These are phyloP conservation scores for Rapana venosa DNA, from an alignment of 2,888 invertebrate species.

Conservation along the genomic window DNA sequence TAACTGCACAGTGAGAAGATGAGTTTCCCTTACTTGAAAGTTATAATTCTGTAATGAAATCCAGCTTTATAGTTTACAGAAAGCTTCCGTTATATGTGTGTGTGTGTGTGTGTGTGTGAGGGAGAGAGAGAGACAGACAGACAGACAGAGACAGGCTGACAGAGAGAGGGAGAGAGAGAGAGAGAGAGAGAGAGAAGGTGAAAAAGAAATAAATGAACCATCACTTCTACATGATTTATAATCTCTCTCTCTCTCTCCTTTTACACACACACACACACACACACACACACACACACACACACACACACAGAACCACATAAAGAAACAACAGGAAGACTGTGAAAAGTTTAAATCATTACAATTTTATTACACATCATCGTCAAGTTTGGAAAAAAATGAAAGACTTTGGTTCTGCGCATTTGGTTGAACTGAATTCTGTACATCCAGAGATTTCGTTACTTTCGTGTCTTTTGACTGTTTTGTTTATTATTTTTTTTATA, in stretches of 20 bases:
- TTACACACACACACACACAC: neutral
- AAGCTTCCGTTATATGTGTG: neutral
- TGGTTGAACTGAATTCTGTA: neutral
- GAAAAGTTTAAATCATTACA: neutral
- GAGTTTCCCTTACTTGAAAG: too few species aligned
- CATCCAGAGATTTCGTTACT: neutral
- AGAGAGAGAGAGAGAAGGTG: too few species aligned
- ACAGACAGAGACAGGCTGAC: neutral
- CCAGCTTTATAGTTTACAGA: too few species aligned
- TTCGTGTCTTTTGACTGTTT: neutral
- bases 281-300: conserved; percentile 7
- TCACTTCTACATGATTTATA: neutral
- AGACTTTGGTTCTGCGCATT: neutral
- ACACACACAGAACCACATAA: neutral
- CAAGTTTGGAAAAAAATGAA: conserved; percentile 15
- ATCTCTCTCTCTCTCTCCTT: neutral
- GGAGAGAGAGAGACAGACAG: neutral
- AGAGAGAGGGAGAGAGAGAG: neutral
- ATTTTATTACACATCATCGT: neutral
- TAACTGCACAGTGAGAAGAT: too few species aligned
- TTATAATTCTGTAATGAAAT: too few species aligned
- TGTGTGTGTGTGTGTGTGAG: neutral
- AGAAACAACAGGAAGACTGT: neutral
- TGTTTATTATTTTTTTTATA: too few species aligned
- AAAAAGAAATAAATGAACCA: neutral